These are phyloP conservation scores for Xestia c-nigrum DNA, from an alignment of 2,888 invertebrate genomes.

Conservation along the genomic window DNA sequence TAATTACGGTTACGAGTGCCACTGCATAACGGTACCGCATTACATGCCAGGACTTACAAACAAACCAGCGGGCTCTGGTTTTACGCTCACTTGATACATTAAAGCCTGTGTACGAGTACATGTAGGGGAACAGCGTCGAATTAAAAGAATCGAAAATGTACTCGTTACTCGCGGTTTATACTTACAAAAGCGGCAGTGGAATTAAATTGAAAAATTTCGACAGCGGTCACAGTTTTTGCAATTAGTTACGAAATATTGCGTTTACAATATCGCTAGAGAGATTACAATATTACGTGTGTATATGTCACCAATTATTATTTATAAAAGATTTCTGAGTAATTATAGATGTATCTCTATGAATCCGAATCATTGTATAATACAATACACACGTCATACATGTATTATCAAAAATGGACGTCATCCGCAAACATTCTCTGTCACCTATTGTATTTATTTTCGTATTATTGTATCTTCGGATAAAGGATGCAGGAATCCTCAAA, in stretches of 20 bases:
- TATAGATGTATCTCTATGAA: background rate
- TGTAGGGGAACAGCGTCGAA: slow-evolving; percentile 17
- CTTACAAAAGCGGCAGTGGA: background rate
- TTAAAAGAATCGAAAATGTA: slow-evolving; percentile 35
- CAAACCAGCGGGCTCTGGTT: slow-evolving; percentile 40
- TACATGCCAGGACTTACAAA: slow-evolving; percentile 46
- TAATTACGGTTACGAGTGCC: slow-evolving; percentile 39
- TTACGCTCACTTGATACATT: slow-evolving; percentile 54
- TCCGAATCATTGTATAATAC: background rate
- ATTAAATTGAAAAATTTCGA: background rate
- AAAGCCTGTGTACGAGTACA: slow-evolving; percentile 19
- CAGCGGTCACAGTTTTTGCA: background rate
- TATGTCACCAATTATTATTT: too few relatives aligned
- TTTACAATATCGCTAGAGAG: too few relatives aligned
- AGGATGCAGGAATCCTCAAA: slow-evolving; percentile 18
- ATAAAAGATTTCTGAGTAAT: background rate
- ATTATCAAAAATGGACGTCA: background rate
- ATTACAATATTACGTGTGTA: too few relatives aligned
- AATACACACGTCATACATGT: background rate
- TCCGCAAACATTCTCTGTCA: background rate
- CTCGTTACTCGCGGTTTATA: background rate
- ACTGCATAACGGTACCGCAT: slow-evolving; percentile 50
- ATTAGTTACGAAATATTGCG: too few relatives aligned
- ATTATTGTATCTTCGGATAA: slow-evolving; percentile 27
- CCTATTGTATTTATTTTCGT: slow-evolving; percentile 31